These are phyloP conservation scores for Erythrocercus mccallii DNA, from an alignment of 2,113 vertebrate genomes.

Conservation along the genomic window DNA sequence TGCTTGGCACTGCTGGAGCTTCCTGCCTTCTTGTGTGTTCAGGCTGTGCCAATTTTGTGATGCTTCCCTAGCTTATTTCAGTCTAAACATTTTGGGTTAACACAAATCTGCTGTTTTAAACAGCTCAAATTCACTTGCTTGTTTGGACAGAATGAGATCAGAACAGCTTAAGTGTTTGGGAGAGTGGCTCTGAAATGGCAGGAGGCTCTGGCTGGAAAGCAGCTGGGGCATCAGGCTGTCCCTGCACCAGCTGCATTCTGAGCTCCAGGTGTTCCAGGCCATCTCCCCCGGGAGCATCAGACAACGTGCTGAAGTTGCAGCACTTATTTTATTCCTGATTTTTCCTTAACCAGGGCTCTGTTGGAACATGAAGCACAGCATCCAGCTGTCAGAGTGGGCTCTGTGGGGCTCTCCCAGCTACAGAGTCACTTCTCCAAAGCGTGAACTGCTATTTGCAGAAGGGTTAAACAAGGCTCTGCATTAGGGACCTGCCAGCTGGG, in stretches of 20 bases:
- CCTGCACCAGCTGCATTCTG: background rate
- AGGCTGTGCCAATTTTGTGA: background rate
- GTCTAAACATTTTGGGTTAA: constrained; percentile 19
- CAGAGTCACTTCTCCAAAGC: rapidly evolving
- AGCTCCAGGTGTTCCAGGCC: background rate
- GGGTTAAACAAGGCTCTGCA: background rate
- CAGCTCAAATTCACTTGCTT: constrained; percentile 16
- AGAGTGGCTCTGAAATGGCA: background rate
- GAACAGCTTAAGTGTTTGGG: background rate
- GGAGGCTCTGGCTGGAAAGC: background rate
- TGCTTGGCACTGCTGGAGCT: constrained; percentile 3
- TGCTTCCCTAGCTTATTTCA: background rate
- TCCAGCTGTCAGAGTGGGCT: background rate
- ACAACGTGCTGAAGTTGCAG: background rate
- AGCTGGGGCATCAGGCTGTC: background rate
- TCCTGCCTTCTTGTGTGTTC: background rate
- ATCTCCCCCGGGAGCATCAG: background rate
- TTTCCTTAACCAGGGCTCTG: background rate
- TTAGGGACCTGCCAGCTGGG: background rate
- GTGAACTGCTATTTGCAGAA: background rate
- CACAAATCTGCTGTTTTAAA: background rate
- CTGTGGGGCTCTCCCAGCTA: background rate
- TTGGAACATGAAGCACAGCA: rapidly evolving
- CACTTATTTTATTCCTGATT: background rate
- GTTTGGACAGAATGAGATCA: background rate